phyloP scores from a whole-genome alignment of 2,113 vertebrate species.

The Colaptes auratus region DNA sequence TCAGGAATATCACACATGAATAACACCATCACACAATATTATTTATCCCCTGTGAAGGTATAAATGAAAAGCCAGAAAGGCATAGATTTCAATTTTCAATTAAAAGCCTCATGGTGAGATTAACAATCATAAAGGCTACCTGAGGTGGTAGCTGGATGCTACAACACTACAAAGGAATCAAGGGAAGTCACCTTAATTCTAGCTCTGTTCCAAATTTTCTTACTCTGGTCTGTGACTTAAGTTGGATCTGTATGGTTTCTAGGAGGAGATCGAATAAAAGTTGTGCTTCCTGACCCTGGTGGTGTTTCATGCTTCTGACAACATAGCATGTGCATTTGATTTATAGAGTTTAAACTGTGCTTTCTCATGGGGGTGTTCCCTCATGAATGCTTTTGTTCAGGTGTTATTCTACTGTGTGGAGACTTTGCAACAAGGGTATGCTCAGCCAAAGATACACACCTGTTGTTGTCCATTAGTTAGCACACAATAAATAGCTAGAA shows the following conservation, averaged over 20 bases:
- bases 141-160: not conserved
- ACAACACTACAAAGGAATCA: not conserved
- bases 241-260: not conserved
- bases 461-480: not conserved
- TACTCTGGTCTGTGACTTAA: not conserved
- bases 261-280: not conserved
- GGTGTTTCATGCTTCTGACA: not conserved
- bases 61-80: not conserved
- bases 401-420: not conserved
- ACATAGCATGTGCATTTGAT: not conserved
- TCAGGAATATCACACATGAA: not conserved
- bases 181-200: not conserved
- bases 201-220: not conserved
- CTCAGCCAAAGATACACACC: not conserved
- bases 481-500: not conserved
- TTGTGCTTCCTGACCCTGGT: not conserved
- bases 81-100: not conserved
- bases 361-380: not conserved
- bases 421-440: not conserved
- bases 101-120: not conserved
- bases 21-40: not conserved
- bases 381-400: not conserved
- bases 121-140: not conserved
- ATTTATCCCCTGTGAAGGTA: not conserved
- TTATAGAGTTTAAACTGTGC: not conserved